These are phyloP conservation scores for Psophia crepitans DNA, from an alignment of 2,113 vertebrate genomes.

Conservation along the genomic window DNA sequence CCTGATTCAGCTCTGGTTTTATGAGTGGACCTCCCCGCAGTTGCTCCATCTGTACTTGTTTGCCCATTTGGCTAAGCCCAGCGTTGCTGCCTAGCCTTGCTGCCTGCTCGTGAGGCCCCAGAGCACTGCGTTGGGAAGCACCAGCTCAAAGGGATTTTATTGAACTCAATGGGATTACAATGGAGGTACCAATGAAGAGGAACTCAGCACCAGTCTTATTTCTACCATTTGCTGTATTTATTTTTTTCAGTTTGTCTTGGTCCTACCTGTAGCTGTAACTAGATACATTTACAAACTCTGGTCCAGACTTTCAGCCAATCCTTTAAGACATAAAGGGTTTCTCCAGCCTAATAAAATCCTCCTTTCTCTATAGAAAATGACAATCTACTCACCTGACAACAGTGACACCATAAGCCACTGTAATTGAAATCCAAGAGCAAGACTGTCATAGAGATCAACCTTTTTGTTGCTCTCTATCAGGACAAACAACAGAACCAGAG, in stretches of 20 bases:
- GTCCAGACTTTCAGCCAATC: not conserved
- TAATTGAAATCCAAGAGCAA: not conserved
- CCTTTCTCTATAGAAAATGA: not conserved
- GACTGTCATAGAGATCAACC: not conserved
- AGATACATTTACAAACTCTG: not conserved
- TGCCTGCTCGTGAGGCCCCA: rapidly evolving
- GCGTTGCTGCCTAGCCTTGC: not conserved
- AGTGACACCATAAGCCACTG: not conserved
- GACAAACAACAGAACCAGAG: not conserved
- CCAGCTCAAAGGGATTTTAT: not conserved
- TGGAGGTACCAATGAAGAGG: not conserved
- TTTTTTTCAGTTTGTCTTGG: not conserved
- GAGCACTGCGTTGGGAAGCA: not conserved
- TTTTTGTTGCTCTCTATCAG: not conserved
- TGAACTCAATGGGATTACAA: not conserved
- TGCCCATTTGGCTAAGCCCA: not conserved
- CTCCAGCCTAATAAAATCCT: not conserved
- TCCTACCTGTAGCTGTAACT: not conserved
- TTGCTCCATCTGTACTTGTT: not conserved
- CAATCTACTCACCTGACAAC: not conserved
- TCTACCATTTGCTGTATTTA: not conserved
- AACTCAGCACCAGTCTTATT: not conserved
- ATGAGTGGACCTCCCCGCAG: not conserved
- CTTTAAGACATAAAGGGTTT: not conserved
- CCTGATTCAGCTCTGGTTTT: not conserved